These are phyloP conservation scores for Scaptomyza flava DNA, from an alignment of 2,888 invertebrate genomes.

Conservation along the genomic window DNA sequence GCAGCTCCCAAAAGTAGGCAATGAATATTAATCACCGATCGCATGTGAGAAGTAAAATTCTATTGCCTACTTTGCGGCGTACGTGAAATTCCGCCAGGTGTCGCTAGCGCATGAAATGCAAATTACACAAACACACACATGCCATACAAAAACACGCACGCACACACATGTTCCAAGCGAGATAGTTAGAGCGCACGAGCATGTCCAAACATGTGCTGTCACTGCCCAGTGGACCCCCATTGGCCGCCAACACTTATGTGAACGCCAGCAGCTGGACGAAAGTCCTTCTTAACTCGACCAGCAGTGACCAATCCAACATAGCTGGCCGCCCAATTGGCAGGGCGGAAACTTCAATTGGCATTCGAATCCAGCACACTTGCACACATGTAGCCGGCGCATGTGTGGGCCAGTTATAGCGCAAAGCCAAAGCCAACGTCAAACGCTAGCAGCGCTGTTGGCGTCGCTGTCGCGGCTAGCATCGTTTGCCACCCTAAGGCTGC, in stretches of 20 bases:
- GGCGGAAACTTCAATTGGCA: constrained; percentile 68
- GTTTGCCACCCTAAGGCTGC: constrained; percentile 33
- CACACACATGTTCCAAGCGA: constrained; percentile 3
- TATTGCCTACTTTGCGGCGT: constrained; percentile 50
- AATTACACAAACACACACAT: constrained; percentile 18
- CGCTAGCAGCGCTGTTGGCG: constrained; percentile 40
- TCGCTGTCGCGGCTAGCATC: constrained; percentile 18
- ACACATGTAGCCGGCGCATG: constrained; percentile 52
- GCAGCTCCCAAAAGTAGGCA: constrained; percentile 55
- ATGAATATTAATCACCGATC: neutral
- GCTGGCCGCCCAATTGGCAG: constrained; percentile 66
- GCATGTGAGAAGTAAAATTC: neutral
- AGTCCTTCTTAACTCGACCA: constrained; percentile 34
- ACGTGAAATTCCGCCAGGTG: constrained; percentile 29
- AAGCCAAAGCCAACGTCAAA: neutral
- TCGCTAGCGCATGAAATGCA: constrained; percentile 29
- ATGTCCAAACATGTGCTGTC: constrained; percentile 18
- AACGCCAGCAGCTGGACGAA: constrained; percentile 20
- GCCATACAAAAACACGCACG: neutral
- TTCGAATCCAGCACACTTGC: constrained; percentile 34
- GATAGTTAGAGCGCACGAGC: constrained; percentile 8
- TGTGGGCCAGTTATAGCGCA: constrained; percentile 34
- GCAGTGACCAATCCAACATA: constrained; percentile 67
- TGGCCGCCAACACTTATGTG: constrained; percentile 45
- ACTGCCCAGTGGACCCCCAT: constrained; percentile 50